phyloP scores from a whole-genome alignment of 2,797 vertebrate genomes.

The Cetoscarus ocellatus region DNA sequence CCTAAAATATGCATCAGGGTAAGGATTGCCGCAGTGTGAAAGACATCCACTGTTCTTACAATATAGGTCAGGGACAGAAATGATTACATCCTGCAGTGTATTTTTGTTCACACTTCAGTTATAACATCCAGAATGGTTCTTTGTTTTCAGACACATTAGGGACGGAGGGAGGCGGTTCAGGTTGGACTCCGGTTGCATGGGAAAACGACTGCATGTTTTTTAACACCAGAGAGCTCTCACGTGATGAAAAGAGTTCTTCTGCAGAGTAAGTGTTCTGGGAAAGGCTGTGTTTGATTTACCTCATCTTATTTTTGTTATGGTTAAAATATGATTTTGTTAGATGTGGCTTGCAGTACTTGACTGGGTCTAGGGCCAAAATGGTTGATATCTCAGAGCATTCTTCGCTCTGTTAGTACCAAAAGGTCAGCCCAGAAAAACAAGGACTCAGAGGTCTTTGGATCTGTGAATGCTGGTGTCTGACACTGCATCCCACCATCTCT shows the following conservation, averaged over 20 bases:
- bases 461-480: conserved; percentile 52
- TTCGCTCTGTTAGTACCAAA: conserved; percentile 54
- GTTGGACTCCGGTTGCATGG: conserved; percentile 76
- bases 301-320: conserved; percentile 77
- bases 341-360: conserved; percentile 70
- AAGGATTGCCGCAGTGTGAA: conserved; percentile 7
- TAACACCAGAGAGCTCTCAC: conserved; percentile 68
- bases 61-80: conserved; percentile 24
- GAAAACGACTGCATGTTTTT: conserved; percentile 80
- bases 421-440: conserved; percentile 70
- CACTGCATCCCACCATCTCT: conserved; percentile 61
- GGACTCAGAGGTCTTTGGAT: conserved; percentile 42
- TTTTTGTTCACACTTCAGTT: conserved; percentile 64
- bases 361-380: conserved; percentile 67
- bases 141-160: conserved; percentile 73
- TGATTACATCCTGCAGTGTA: conserved; percentile 37
- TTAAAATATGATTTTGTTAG: conserved; percentile 75
- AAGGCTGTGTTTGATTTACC: conserved; percentile 74
- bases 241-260: conserved; percentile 76
- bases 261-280: conserved; percentile 62
- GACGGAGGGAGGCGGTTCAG: conserved; percentile 53
- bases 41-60: conserved; percentile 29
- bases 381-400: conserved; percentile 69
- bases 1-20: conserved; percentile 22
- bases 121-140: conserved; percentile 65